Base-by-base conservation (phyloP, 1,140 invertebrate genomes). In the Pseudomyrmex pallidus region DNA sequence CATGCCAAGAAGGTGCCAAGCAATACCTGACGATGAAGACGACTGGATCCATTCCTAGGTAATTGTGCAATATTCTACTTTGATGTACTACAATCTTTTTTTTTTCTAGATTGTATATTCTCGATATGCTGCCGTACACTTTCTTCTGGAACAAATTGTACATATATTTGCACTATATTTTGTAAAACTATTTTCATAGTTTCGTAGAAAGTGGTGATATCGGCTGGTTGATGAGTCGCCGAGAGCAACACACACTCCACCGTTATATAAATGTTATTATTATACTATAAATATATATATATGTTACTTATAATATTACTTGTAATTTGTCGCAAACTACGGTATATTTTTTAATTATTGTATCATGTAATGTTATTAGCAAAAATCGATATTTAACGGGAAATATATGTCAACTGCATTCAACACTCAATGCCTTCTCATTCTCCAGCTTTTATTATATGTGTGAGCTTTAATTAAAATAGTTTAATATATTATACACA, bases 301-400 rank as follows among this genome's bases (percentile, higher is more conserved):
- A 87, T 89, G 87, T 88, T 87, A 84, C 68, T 85, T 88, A 91
- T 82, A 85, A 85, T 91, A 94, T 87, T 85, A 84, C 92, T 91
- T 92, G 89, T 93, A 93, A 89, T 35, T 35, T 92, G 92, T 92
- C 92, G 92, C 89, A 93, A 91, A 93, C 86, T 67, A 91, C 87
- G 91, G 90, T 92, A 91, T 94, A 94, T 94, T 94, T 94, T 94
- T 93, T 93, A 93, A 93, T 93, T 91, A 93, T 90, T 93, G 90
- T 93, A 93, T 92, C 89, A 90, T 92, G 90, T 92, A 89, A 91
- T 83, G 74, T 87, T 87, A 89, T 86, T 83, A 87, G 74, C 73
- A 66, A 87, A 77, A 85, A 83, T 87, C 67, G 48, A 83, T 87
- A 67, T 87, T 85, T 83, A 78, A 86, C 77, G 76, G 87, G 73